phyloP scores from a whole-genome alignment of 2,113 vertebrate species.

The Psephotus haematonotus region DNA sequence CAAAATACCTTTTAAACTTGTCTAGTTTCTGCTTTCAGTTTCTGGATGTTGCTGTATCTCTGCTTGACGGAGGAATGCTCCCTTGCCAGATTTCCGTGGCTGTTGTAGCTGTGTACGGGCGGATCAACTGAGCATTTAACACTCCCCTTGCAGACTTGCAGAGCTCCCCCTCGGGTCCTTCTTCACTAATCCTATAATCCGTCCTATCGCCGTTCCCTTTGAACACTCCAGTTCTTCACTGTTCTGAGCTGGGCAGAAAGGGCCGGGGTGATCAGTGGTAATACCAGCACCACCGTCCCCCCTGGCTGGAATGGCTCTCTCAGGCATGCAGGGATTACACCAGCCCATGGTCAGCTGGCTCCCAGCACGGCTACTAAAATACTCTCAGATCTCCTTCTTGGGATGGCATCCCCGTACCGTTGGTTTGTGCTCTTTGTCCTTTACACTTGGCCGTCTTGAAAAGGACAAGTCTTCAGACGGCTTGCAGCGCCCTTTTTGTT shows the following conservation, averaged over 20 bases:
- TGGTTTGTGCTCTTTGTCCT: background rate
- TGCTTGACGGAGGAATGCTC: background rate
- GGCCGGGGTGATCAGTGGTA: background rate
- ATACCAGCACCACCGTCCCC: background rate
- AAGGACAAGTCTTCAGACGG: background rate
- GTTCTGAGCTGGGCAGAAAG: background rate
- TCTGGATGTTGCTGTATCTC: background rate
- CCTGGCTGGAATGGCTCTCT: background rate
- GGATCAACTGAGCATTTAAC: background rate
- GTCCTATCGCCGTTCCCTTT: background rate
- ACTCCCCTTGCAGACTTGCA: background rate
- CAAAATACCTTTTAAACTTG: background rate
- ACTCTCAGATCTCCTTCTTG: background rate
- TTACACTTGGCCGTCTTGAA: background rate
- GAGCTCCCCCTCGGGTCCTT: constrained; percentile 22
- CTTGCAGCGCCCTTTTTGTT: background rate
- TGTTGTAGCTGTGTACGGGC: background rate
- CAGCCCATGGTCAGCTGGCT: background rate
- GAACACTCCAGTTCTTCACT: background rate
- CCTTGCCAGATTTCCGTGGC: background rate
- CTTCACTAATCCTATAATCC: background rate
- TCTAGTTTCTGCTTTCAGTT: constrained; percentile 32
- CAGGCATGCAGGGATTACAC: background rate
- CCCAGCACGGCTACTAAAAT: background rate
- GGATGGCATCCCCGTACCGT: background rate